These are phyloP conservation scores for Yoshiicerus persimilis DNA, from an alignment of 1,140 invertebrate genomes.

Conservation along the genomic window DNA sequence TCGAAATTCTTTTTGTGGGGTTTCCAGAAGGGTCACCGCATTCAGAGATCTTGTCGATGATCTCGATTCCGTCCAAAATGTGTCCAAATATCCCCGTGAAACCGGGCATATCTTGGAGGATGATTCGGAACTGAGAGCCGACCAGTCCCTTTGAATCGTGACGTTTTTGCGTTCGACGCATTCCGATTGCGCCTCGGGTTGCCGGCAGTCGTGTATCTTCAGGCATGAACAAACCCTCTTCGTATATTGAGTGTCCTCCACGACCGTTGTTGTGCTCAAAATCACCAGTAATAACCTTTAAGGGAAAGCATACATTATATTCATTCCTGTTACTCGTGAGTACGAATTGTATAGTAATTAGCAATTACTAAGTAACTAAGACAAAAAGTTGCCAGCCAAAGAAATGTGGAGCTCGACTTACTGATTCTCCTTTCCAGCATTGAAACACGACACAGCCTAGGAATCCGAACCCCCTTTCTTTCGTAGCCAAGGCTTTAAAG, in stretches of 20 bases:
- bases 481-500: constrained; percentile 76
- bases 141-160: constrained; percentile 78
- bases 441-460: constrained; percentile 78
- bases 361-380: no score
- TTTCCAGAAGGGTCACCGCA: constrained; percentile 74
- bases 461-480: constrained; percentile 75
- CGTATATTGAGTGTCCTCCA: constrained; percentile 74
- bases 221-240: constrained; percentile 75
- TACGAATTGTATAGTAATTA: no score
- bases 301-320: neutral
- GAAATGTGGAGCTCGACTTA: constrained; percentile 32
- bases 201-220: constrained; percentile 78
- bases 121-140: constrained; percentile 79
- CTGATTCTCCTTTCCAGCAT: constrained; percentile 77
- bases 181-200: constrained; percentile 71
- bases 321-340: no score
- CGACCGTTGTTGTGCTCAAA: constrained; percentile 79
- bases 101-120: constrained; percentile 70
- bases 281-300: constrained; percentile 69
- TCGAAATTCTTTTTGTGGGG: constrained; percentile 71
- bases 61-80: constrained; percentile 76
- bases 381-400: no score
- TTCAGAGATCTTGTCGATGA: constrained; percentile 76
- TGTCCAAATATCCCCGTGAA: constrained; percentile 82
- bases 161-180: constrained; percentile 76